Evolutionary conservation across 1,140 invertebrate species (phyloP), one percentile per base, ranked within the genome.

Genomic region (Apis florea): DNA sequence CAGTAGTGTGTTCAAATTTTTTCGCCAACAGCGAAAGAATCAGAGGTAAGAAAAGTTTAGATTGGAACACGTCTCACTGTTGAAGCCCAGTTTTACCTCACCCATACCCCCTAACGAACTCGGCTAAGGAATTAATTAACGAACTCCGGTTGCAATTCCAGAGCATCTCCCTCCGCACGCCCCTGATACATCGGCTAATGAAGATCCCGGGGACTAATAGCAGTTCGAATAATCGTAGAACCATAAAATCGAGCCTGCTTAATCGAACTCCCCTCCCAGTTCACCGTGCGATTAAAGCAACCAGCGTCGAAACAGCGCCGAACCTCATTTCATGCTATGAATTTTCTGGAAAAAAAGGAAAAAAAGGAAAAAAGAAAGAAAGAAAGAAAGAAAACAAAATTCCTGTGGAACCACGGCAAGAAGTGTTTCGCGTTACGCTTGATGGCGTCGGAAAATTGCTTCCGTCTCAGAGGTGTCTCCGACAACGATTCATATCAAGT

Each of bases 381-480:
- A n/a, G n/a, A n/a, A n/a, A n/a, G n/a, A n/a, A n/a, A 6, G 31
- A 40, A 40, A 40, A 40, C 31, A 40, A 40, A 51, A 63, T 59
- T 54, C 31, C 47, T 26, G 12, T 15, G 26, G 17, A 26, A 53
- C 49, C 24, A 17, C 49, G 21, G 19, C 26, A 24, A 75, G 56
- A 75, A 75, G 49, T 64, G 73, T 75, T 64, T 61, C 53, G 49
- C 59, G 73, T 75, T 75, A 75, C 73, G 73, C 59, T 21, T 64
- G 73, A 75, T 75, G 73, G 73, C 73, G 49, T 31, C 24, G 59
- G 73, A 53, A 75, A 75, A 75, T 75, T 75, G 73, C 73, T 75
- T 75, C 73, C 73, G 73, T 64, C 59, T 31, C 59, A 31, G 21
- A 53, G 59, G 26, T 75, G 59, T 51, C 61, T 51, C 24, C 49